A percentile compares a stretch with the other conserved stretches of the same genome.
These are phyloP conservation scores for Ciconia nigra DNA, from an alignment of 2,797 vertebrate genomes.

Conservation along the genomic window DNA sequence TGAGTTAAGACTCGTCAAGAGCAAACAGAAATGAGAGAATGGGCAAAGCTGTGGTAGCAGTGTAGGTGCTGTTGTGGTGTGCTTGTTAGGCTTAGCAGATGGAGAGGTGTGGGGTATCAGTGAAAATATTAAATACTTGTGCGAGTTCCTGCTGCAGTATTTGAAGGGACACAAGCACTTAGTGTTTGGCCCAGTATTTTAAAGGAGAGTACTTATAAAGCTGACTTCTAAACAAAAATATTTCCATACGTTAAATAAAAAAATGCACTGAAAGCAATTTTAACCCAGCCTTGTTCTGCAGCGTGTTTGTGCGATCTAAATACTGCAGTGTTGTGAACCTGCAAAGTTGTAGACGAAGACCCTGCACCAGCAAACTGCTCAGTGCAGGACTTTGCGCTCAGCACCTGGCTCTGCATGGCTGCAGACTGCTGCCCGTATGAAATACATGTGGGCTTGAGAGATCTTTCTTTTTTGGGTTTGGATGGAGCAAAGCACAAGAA, in stretches of 20 bases:
- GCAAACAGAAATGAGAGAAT: not conserved
- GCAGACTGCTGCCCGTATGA: not conserved
- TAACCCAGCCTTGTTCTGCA: not conserved
- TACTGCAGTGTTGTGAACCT: not conserved
- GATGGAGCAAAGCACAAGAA: not conserved
- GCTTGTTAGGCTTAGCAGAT: not conserved
- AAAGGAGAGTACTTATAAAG: not conserved
- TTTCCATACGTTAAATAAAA: not conserved
- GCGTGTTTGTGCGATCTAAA: not conserved
- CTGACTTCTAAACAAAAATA: not conserved
- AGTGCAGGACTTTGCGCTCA: not conserved
- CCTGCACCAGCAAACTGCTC: not conserved
- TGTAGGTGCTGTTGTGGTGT: not conserved
- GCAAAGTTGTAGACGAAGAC: not conserved
- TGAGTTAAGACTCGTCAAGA: not conserved
- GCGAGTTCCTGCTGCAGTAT: not conserved
- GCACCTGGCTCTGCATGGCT: not conserved
- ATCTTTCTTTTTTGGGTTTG: not conserved
- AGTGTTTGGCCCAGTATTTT: not conserved
- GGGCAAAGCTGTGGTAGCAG: not conserved
- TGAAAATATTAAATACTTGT: not conserved
- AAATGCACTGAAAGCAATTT: not conserved
- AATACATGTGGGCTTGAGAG: not conserved
- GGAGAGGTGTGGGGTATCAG: not conserved
- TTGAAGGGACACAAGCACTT: not conserved